phyloP scores from a whole-genome alignment of 2,888 invertebrate species.

The Chrysolina oricalcia region DNA sequence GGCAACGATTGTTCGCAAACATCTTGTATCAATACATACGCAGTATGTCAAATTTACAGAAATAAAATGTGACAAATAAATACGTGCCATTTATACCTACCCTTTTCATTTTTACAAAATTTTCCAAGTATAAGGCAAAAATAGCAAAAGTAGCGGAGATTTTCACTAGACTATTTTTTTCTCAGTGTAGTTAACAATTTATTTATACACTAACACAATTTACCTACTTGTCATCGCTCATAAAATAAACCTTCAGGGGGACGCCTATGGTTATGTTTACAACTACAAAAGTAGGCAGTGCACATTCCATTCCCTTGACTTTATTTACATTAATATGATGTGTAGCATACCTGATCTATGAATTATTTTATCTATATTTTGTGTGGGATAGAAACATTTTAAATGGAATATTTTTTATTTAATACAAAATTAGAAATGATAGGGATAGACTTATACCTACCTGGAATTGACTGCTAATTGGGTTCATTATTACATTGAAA shows the following conservation, averaged over 20 bases:
- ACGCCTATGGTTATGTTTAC: conserved; percentile 29
- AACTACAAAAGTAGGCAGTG: conserved; percentile 48
- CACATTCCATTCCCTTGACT: conserved; percentile 52
- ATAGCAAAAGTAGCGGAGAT: too few species aligned
- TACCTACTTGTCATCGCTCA: too few species aligned
- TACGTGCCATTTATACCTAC: too few species aligned
- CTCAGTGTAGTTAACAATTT: background rate
- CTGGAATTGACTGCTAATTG: background rate
- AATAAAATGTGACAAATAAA: too few species aligned
- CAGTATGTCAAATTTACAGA: too few species aligned
- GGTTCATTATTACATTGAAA: conserved; percentile 3
- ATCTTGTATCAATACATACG: too few species aligned
- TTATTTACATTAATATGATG: conserved; percentile 46
- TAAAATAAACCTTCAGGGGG: background rate
- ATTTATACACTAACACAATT: background rate
- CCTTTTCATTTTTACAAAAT: too few species aligned
- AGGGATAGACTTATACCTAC: background rate
- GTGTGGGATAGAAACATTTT: background rate
- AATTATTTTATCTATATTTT: background rate
- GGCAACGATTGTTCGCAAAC: too few species aligned
- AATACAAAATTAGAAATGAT: background rate
- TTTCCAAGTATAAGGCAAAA: too few species aligned
- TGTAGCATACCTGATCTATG: background rate
- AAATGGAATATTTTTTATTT: background rate
- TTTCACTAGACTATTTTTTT: background rate